Evolutionary conservation across 2,797 vertebrate genomes (phyloP).

Genomic region (Telmatherina bonti): DNA sequence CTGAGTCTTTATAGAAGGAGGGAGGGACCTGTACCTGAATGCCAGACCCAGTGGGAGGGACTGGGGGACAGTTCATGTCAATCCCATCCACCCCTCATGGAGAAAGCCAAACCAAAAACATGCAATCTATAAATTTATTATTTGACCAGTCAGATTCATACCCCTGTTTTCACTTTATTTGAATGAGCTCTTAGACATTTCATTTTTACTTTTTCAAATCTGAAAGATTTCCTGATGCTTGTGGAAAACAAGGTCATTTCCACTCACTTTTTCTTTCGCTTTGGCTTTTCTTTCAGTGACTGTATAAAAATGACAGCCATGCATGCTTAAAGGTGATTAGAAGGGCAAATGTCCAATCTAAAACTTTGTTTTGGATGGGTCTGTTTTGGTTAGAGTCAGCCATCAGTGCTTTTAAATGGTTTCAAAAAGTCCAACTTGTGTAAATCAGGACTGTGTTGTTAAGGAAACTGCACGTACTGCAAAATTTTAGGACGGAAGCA

Average conservation of each 20-base stretch:
- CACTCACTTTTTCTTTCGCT: background rate
- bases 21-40: constrained; percentile 80
- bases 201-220: background rate
- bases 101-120: constrained; percentile 60
- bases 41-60: constrained; percentile 83
- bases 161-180: no score
- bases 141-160: constrained; percentile 34
- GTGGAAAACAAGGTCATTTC: no score
- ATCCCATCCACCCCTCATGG: constrained; percentile 72
- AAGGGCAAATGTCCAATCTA: constrained; percentile 22
- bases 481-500: constrained; percentile 19
- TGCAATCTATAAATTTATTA: constrained; percentile 27
- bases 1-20: constrained; percentile 75
- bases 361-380: constrained; percentile 17
- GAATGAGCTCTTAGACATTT: no score
- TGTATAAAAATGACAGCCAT: constrained; percentile 1
- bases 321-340: constrained; percentile 25
- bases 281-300: constrained; percentile 9
- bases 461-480: constrained; percentile 56
- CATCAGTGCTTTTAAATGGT: constrained; percentile 49
- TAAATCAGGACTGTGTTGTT: constrained; percentile 40
- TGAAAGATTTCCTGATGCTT: background rate
- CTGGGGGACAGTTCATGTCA: constrained; percentile 80
- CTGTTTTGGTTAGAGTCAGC: constrained; percentile 10
- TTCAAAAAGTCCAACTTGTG: constrained; percentile 17